Evolutionary conservation across 1,140 invertebrate genomes (phyloP).

Genomic region (Eriocheir sinensis): DNA sequence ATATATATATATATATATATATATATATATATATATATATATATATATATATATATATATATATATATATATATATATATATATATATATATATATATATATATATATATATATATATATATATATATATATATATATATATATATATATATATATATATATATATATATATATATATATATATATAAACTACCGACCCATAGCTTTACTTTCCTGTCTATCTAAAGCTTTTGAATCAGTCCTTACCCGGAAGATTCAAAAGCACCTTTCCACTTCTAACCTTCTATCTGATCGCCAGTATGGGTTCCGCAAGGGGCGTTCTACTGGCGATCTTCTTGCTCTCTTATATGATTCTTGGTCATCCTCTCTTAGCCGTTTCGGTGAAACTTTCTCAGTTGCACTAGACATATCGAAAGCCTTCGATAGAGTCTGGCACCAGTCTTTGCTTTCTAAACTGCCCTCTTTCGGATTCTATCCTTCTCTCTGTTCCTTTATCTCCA

Average conservation of each 20-base stretch:
- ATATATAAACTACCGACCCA: not conserved
- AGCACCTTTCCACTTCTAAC: too few species aligned
- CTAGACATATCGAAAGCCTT: too few species aligned
- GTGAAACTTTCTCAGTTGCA: too few species aligned
- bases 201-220: not conserved
- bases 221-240: not conserved
- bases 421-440: too few species aligned
- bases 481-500: too few species aligned
- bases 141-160: slow-evolving; percentile 49
- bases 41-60: slow-evolving; percentile 56
- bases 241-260: not conserved
- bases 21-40: slow-evolving; percentile 48
- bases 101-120: slow-evolving; percentile 26
- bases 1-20: slow-evolving; percentile 30
- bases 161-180: not conserved
- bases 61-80: slow-evolving; percentile 48
- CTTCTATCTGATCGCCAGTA: too few species aligned
- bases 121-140: slow-evolving; percentile 46
- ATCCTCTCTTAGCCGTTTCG: too few species aligned
- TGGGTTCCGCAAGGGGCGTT: too few species aligned
- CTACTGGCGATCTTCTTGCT: not conserved
- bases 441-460: too few species aligned
- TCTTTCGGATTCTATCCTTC: too few species aligned
- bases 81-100: slow-evolving; percentile 49
- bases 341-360: too few species aligned